Percentiles rank a stretch among this genome's conserved stretches.
These are phyloP conservation scores for Perithous albicinctus DNA, from an alignment of 2,888 invertebrate species.

Conservation along the genomic window DNA sequence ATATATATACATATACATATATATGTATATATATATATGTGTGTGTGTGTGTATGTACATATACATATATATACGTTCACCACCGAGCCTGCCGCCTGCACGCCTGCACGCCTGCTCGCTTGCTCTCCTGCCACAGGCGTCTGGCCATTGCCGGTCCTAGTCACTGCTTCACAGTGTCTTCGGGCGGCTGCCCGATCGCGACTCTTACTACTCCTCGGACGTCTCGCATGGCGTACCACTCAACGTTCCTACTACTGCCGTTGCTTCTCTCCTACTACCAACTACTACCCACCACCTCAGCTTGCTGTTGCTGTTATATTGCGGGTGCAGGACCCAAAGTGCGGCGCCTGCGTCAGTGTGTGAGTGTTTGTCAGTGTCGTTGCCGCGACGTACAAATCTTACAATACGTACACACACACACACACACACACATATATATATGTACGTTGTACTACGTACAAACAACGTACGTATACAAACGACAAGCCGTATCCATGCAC, in stretches of 20 bases:
- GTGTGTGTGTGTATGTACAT: too few species aligned
- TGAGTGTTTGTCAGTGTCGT: slow-evolving; percentile 42
- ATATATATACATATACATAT: too few species aligned
- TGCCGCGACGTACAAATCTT: slow-evolving; percentile 39
- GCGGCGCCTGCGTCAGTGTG: slow-evolving; percentile 52
- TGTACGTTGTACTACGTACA: slow-evolving; percentile 1
- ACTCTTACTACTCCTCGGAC: slow-evolving; percentile 54
- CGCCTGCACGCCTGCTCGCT: slow-evolving; percentile 51
- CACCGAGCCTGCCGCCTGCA: slow-evolving; percentile 44
- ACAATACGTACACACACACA: slow-evolving; percentile 18
- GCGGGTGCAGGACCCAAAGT: slow-evolving; percentile 43
- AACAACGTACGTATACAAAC: slow-evolving; percentile 19
- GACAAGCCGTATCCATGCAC: neutral
- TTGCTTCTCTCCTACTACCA: neutral
- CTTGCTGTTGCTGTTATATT: slow-evolving; percentile 13
- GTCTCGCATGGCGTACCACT: slow-evolving; percentile 27
- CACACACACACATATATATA: neutral
- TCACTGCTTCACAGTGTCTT: slow-evolving; percentile 58
- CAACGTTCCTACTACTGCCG: slow-evolving; percentile 9
- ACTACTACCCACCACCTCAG: slow-evolving; percentile 17
- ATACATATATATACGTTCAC: too few species aligned
- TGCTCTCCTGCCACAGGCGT: slow-evolving; percentile 61
- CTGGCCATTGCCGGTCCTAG: slow-evolving; percentile 59
- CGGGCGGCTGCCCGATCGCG: slow-evolving; percentile 65
- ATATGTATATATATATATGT: too few species aligned